Conservation (phyloP, 2,113 vertebrate species). For the Rhipidura dahli region DNA sequence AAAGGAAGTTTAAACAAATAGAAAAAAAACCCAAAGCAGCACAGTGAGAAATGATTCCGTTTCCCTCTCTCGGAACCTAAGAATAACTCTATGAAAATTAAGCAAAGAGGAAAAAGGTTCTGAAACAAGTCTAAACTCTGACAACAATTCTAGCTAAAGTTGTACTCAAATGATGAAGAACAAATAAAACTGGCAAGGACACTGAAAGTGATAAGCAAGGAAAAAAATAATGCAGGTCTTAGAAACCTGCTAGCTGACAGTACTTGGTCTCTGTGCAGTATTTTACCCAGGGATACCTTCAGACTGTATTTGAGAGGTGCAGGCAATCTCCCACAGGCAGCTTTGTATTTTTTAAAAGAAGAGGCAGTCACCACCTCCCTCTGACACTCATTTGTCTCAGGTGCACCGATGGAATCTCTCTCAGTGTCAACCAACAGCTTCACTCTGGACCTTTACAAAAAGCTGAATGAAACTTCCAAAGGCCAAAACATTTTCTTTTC, state of each 20-base stretch:
- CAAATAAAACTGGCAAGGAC: background rate
- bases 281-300: background rate
- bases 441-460: conserved; percentile 80
- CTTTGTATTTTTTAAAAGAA: background rate
- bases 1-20: background rate
- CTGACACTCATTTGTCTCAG: background rate
- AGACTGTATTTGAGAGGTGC: background rate
- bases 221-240: background rate
- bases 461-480: conserved; percentile 63
- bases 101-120: background rate
- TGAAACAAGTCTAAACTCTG: background rate
- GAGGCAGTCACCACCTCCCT: background rate
- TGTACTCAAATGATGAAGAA: background rate
- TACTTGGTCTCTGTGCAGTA: background rate
- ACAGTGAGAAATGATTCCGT: background rate
- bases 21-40: background rate
- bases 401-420: conserved; percentile 75
- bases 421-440: conserved; percentile 78
- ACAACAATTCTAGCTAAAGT: background rate
- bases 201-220: background rate
- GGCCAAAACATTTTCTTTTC: conserved; percentile 81
- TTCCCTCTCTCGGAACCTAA: background rate
- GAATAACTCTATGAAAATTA: background rate
- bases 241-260: background rate
- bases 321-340: background rate